These are phyloP conservation scores for Branchipolynoe longqiensis DNA, from an alignment of 2,888 invertebrate species.

Conservation along the genomic window DNA sequence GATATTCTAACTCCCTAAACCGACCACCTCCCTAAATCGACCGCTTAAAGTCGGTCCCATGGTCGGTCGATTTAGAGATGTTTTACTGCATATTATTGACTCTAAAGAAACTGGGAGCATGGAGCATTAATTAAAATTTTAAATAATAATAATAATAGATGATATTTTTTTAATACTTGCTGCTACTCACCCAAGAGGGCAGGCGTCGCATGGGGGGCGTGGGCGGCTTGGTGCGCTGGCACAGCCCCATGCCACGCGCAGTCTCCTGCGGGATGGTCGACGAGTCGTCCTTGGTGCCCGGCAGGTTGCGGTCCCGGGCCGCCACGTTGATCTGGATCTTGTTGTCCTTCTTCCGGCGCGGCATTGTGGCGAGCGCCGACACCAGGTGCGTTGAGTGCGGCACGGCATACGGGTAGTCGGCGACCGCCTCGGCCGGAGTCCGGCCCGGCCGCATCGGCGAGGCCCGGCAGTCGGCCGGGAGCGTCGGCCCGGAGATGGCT, in stretches of 20 bases:
- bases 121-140: too few relatives aligned
- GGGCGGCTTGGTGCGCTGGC: slow-evolving; percentile 86
- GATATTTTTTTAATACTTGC: too few relatives aligned
- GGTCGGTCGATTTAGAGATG: too few relatives aligned
- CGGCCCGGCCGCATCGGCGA: neutral
- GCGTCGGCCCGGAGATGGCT: neutral
- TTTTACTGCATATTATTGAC: too few relatives aligned
- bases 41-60: too few relatives aligned
- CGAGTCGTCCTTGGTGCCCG: slow-evolving; percentile 56
- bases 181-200: slow-evolving; percentile 89
- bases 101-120: too few relatives aligned
- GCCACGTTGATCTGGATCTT: slow-evolving; percentile 54
- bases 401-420: neutral
- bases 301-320: slow-evolving; percentile 8
- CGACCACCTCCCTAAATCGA: too few relatives aligned
- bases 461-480: neutral
- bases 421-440: slow-evolving; percentile 2
- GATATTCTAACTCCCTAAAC: too few relatives aligned
- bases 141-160: too few relatives aligned
- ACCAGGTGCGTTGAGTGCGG: slow-evolving; percentile 68
- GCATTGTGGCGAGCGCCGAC: slow-evolving; percentile 76
- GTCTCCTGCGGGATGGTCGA: slow-evolving; percentile 55
- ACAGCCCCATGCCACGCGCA: slow-evolving; percentile 19
- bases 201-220: slow-evolving; percentile 95
- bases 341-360: slow-evolving; percentile 70